These are phyloP conservation scores for Pantelozetes paolii DNA, from an alignment of 2,888 invertebrate species.

Conservation along the genomic window DNA sequence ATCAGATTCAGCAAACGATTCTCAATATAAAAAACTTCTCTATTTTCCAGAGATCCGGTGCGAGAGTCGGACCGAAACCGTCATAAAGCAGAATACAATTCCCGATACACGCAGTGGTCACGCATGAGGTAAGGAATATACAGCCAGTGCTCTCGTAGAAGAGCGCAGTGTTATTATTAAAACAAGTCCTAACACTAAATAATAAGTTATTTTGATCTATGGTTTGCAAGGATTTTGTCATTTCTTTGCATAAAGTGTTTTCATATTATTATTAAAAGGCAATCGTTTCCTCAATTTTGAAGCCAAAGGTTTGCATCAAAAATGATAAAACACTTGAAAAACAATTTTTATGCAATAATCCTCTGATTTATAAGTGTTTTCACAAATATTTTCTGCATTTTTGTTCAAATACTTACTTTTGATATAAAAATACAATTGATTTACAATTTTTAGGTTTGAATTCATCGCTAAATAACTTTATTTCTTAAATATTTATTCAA, in stretches of 20 bases:
- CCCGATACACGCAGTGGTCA: slow-evolving; percentile 9
- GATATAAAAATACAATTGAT: not conserved
- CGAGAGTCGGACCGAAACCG: slow-evolving; percentile 5
- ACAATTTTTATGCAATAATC: too few species aligned
- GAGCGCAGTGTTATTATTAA: not conserved
- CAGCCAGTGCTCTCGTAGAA: not conserved
- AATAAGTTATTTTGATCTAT: not conserved
- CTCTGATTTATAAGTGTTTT: too few species aligned
- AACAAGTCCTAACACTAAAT: not conserved
- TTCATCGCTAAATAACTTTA: not conserved
- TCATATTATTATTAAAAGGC: not conserved
- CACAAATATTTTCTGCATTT: too few species aligned
- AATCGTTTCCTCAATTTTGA: too few species aligned
- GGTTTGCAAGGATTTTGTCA: not conserved
- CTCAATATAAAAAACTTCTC: not conserved
- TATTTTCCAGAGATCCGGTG: not conserved
- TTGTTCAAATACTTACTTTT: too few species aligned
- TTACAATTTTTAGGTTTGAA: not conserved
- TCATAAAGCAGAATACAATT: not conserved
- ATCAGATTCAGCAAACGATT: not conserved
- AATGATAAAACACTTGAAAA: too few species aligned
- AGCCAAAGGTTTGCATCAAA: too few species aligned
- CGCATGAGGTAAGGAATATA: not conserved
- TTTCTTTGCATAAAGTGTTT: not conserved
- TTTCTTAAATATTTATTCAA: not conserved